These are phyloP conservation scores for Picus viridis DNA, from an alignment of 2,797 vertebrate species.

Conservation along the genomic window DNA sequence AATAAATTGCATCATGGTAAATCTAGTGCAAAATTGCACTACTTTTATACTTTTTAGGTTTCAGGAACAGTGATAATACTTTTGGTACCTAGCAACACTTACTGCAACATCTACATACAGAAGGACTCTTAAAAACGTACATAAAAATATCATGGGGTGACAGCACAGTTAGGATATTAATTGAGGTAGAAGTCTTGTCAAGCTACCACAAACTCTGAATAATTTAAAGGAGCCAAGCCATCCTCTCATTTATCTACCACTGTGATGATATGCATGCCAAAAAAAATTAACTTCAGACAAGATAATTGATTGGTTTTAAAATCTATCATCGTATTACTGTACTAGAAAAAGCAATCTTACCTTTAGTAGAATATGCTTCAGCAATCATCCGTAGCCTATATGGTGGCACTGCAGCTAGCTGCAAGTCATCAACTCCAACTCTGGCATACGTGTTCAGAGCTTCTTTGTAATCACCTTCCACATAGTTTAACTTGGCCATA, in stretches of 20 bases:
- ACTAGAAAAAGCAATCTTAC: constrained; percentile 67
- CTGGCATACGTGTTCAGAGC: constrained; percentile 87
- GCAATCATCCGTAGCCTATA: constrained; percentile 94
- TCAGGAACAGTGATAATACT: background rate
- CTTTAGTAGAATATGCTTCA: constrained; percentile 96
- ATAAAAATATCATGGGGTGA: background rate
- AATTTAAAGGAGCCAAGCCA: background rate
- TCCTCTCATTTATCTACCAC: background rate
- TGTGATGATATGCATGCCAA: background rate
- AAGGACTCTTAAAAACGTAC: background rate
- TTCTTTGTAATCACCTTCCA: constrained; percentile 93
- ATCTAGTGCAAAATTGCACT: background rate
- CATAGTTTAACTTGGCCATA: constrained; percentile 94
- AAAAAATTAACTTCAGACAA: background rate
- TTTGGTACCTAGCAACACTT: background rate
- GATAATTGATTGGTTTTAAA: background rate
- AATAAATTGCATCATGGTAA: background rate
- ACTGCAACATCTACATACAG: background rate
- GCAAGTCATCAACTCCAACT: constrained; percentile 89
- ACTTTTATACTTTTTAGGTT: background rate
- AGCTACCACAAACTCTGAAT: background rate
- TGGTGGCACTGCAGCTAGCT: constrained; percentile 86
- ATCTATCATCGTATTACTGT: background rate
- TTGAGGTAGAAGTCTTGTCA: background rate
- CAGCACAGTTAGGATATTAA: background rate